Evolutionary conservation across 2,797 vertebrate species (phyloP), one percentile per base, ranked within the genome.

Genomic region (Schizothorax lantsangensis): DNA sequence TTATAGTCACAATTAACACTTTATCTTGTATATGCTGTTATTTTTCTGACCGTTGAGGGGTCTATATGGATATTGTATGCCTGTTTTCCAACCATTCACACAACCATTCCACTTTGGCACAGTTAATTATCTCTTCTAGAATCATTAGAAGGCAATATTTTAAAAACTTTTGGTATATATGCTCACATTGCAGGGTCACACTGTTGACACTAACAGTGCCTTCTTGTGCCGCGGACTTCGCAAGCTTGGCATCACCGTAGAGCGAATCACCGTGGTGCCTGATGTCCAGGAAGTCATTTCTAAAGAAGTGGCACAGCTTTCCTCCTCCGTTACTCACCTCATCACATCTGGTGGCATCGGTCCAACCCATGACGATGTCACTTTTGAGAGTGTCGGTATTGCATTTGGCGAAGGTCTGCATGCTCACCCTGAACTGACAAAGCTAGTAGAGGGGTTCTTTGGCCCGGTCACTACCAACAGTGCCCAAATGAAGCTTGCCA

Each of bases 351-450:
- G 98, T 0, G 98, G 98, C 81, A 96, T 99, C 0, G 98, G 98
- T 19, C 98, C 98, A 89, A 99, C 98, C 0, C 98, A 99, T 0
- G 98, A 99, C 0, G 98, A 99, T 0, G 95, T 99, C 64, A 99
- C 98, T 59, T 97, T 99, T 0, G 97, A 99, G 92, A 97, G 97
- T 0, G 94, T 99, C 0, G 98, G 97, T 2, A 93, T 91, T 92
- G 98, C 98, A 0, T 99, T 99, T 7, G 94, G 96, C 0, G 98
- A 99, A 83, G 88, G 86, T 3, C 79, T 97, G 0, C 38, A 91
- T 38, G 93, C 92, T 0, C 96, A 99, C 87, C 97, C 98, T 0
- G 97, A 98, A 87, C 95, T 99, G 47, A 85, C 93, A 0, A 81
- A 73, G 0, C 91, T 98, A 90, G 95, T 97, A 64, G 90, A 91